Evolutionary conservation across 1,140 invertebrate species (phyloP), one percentile per base, ranked within the genome.

Genomic region (Eupristina koningsbergeri): DNA sequence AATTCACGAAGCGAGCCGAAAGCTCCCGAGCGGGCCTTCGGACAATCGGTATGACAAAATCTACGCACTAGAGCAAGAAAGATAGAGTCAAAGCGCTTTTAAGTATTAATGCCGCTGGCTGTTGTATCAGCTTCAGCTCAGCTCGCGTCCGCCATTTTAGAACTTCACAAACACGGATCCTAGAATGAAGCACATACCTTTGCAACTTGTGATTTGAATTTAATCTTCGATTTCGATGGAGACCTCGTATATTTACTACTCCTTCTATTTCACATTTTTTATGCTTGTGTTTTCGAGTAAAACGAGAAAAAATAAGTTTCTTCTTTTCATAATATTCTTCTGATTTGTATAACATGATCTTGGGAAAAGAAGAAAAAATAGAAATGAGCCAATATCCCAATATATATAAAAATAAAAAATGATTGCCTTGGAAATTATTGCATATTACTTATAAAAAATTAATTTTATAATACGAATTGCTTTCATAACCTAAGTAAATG

Each of bases 1-100:
- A 84, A 84, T 89, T 85, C 29, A 79, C 91, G 90, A 88, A 88
- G 85, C 87, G 79, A 81, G 63, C 87, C 91, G 90, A 91, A 74
- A 39, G 29, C 61, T 31, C n/a, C 88, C 89, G 90, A 91, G 76
- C 79, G 29, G 39, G 9, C 47, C 29, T 78, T 73, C 29, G 75
- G 34, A 45, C 17, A 69, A 83, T 83, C 50, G 45, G 80, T 83
- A 83, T 69, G 61, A 82, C 64, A 26, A 31, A 31, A 6, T 29
- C 19, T 58, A n/a, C 36, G 76, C 19, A 34, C 17, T 58, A 69
- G 41, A 61, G 50, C 69, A 29, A 77, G 78, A 86, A 31, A 83
- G 81, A 85, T 75, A 76, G 53, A 82, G 39, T 31, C 26, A 69
- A 39, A 22, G 69, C 81, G 81, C 74, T 71, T 81, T 69, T 69